A percentile compares a stretch with the other conserved stretches of the same genome.
Conservation (phyloP, 2,888 invertebrate genomes). For the Anthophora plumipes region DNA sequence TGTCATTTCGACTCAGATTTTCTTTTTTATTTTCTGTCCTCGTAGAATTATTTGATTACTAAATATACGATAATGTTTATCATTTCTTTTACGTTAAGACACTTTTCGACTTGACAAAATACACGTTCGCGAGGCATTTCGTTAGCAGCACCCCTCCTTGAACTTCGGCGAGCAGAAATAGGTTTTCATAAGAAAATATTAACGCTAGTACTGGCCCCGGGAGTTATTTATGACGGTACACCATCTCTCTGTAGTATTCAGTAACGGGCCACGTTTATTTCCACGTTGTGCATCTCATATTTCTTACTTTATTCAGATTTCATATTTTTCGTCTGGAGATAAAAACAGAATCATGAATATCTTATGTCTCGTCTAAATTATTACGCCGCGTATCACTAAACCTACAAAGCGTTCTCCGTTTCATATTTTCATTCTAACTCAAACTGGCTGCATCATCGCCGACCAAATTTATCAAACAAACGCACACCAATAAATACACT, state of each 20-base stretch:
- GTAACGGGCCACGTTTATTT: constrained; percentile 53
- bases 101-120: not conserved
- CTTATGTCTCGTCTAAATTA: constrained; percentile 34
- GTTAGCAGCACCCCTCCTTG: not conserved
- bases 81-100: not conserved
- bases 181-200: constrained; percentile 39
- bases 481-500: not conserved
- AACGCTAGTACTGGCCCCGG: constrained; percentile 2
- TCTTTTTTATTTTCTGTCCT: not conserved
- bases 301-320: constrained; percentile 58
- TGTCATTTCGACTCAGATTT: no score
- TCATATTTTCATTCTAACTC: not conserved
- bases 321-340: constrained; percentile 43
- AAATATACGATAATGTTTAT: not conserved
- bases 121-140: not conserved
- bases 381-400: not conserved
- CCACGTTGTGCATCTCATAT: constrained; percentile 48
- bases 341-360: constrained; percentile 33
- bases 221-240: constrained; percentile 44
- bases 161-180: constrained; percentile 12
- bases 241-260: constrained; percentile 35
- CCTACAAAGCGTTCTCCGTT: not conserved
- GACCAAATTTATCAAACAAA: not conserved
- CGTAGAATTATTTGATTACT: not conserved
- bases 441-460: not conserved